These are phyloP conservation scores for Otus scops DNA, from an alignment of 2,797 vertebrate genomes.

Conservation along the genomic window DNA sequence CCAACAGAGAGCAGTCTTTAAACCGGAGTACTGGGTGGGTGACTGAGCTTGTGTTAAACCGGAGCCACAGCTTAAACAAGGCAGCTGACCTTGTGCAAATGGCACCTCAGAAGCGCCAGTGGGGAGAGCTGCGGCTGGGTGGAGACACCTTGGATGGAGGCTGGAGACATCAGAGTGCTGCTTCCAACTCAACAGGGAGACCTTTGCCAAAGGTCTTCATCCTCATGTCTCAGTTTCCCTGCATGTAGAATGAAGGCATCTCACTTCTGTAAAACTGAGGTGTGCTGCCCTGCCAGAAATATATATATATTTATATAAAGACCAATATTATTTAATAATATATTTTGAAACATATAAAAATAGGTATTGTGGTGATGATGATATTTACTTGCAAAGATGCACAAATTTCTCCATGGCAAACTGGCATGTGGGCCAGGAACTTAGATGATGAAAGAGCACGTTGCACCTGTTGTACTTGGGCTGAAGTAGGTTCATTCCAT, in stretches of 20 bases:
- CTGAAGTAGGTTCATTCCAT: not conserved
- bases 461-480: not conserved
- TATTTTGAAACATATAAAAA: not conserved
- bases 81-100: not conserved
- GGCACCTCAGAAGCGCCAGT: fast-evolving
- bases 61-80: not conserved
- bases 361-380: not conserved
- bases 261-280: not conserved
- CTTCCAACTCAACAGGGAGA: fast-evolving
- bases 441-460: fast-evolving
- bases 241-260: not conserved
- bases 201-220: not conserved
- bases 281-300: not conserved
- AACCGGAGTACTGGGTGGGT: not conserved
- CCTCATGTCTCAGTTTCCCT: not conserved
- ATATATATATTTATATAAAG: not conserved
- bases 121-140: not conserved
- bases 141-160: not conserved
- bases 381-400: not conserved
- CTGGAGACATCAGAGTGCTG: not conserved
- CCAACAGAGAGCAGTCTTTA: not conserved
- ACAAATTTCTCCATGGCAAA: not conserved
- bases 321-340: not conserved
- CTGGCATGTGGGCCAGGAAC: not conserved
- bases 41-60: not conserved